Evolutionary conservation across 2,888 invertebrate species (phyloP), one percentile per base, ranked within the genome.

Genomic region (Lydus trimaculatus): DNA sequence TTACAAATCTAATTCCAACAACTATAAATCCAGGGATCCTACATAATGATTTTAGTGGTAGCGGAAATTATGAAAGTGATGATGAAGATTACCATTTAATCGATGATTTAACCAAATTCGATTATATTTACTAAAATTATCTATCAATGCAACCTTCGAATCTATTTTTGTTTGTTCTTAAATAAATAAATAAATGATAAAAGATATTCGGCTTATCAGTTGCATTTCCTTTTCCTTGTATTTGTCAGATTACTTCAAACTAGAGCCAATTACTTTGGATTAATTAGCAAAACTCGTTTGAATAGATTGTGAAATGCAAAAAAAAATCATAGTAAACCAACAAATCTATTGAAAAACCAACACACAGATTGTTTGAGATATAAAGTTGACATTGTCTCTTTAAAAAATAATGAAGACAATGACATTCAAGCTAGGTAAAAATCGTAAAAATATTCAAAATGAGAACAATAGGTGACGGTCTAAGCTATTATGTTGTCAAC

Each of bases 401-500:
- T n/a, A 5, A 15, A 36, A 36, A 36, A 15, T 43, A 43, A 43
- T 43, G 17, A 43, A 43, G 39, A 43, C 39, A 43, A 17, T 43
- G 39, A 17, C 17, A 43, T 43, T n/a, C 4, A n/a, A 43, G 1
- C 17, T 17, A 8, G n/a, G 5, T 17, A 39, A n/a, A 43, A 43
- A 48, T 48, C 20, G 48, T 20, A 20, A n/a, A n/a, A 6, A 17
- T 43, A 43, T 43, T 43, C 17, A 43, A 43, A 43, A 43, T 8
- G 11, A 8, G n/a, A 1, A 9, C 13, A 36, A 36, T 36, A 36
- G 36, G 13, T 31, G 9, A 8, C 7, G 2, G 31, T 8, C 31
- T 31, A 31, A 8, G 58, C 58, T 31, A 58, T 58, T 58, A 31
- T 58, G 58, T 31, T 59, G 59, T 59, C 59, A 59, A 59, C 17